These are phyloP conservation scores for Leucopsar rothschildi DNA, from an alignment of 2,113 vertebrate genomes.

Conservation along the genomic window DNA sequence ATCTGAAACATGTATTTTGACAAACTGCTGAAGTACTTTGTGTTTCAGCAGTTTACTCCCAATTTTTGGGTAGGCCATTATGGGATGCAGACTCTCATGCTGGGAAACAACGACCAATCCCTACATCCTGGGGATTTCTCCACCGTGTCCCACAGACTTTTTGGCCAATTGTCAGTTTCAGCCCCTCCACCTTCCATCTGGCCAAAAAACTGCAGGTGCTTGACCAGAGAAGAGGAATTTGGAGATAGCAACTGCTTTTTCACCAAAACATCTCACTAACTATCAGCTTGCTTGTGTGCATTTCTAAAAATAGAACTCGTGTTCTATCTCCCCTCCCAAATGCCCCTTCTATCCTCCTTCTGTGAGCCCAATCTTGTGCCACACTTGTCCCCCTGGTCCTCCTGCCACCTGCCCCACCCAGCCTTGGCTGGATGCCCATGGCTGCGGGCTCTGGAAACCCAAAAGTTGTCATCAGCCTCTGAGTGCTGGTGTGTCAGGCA, in stretches of 20 bases:
- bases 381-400: background rate
- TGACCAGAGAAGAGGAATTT: background rate
- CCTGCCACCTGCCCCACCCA: background rate
- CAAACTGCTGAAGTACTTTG: background rate
- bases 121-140: background rate
- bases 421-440: background rate
- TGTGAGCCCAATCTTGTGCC: background rate
- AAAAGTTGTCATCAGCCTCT: background rate
- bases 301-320: background rate
- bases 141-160: background rate
- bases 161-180: background rate
- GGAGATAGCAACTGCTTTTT: background rate
- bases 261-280: background rate
- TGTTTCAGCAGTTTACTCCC: background rate
- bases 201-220: background rate
- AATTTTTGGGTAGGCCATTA: background rate
- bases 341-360: background rate
- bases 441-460: background rate
- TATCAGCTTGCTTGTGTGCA: rapidly evolving
- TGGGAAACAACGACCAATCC: background rate
- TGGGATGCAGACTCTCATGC: background rate
- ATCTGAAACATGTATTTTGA: background rate
- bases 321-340: background rate
- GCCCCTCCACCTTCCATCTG: background rate
- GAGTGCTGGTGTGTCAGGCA: background rate